Base-by-base conservation (phyloP, 1,140 invertebrate species). In the Lithobius niger region DNA sequence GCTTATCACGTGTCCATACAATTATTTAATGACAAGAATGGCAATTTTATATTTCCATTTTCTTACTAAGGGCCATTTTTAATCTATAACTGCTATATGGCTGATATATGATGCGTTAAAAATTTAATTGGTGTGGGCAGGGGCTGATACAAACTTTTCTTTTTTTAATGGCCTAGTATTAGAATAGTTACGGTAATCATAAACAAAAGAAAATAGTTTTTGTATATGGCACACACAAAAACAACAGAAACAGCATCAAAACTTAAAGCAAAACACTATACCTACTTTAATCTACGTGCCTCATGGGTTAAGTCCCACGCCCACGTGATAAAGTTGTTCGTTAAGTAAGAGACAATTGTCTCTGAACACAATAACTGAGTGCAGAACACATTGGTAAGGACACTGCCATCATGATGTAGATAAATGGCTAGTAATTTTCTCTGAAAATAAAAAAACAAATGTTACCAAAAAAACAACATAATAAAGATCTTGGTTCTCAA, bases 341-440 rank as follows among this genome's bases (percentile, higher is more conserved):
- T 81, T 27, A 97, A 77, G 58, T 84, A 84, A 69, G 89, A 83
- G 49, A 93, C 80, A 49, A 96, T 82, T 45, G 84, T 84, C 66
- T 94, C 90, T 62, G 83, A 84, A 68, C 90, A 90, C 55, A 97
- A 74, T 53, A 93, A 75, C 69, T 96, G 88, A 54, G 90, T 91
- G 72, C 92, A 97, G 77, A 96, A 97, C 58, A 97, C 89, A 73
- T 97, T 94, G 45, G 90, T 82, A 59, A 92, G 74, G 50, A 97
- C 88, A 63, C 90, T 95, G 27, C 79, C 81, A 70, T 96, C 92
- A 69, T 96, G 90, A 68, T 97, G 92, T 22, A 97, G 76, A 74
- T 97, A 97, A 45, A 97, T 79, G 18, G 88, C 91, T 57, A 97
- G 70, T 48, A 94, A 76, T 73, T 89, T 89, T 61, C 91, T 79